phyloP scores from a whole-genome alignment of 92 coral and sea anemone genomes.

The Muricea muricata region DNA sequence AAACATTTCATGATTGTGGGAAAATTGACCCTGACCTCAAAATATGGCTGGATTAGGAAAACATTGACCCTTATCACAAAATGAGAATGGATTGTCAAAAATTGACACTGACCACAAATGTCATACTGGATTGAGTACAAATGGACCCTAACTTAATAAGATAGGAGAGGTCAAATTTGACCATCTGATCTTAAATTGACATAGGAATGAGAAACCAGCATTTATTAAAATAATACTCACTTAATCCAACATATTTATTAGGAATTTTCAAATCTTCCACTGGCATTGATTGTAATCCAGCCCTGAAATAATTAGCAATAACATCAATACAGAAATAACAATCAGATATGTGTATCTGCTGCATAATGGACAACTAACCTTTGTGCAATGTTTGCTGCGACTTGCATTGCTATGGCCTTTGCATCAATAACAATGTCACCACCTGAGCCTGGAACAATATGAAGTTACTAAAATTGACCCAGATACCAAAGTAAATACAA shows the following conservation, averaged over 20 bases:
- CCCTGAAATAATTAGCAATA: constrained; percentile 53
- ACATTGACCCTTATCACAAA: neutral
- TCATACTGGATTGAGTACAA: neutral
- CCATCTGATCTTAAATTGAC: neutral
- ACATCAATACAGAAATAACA: neutral
- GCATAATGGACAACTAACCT: constrained; percentile 61
- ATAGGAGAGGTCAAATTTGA: neutral
- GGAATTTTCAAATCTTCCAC: constrained; percentile 94
- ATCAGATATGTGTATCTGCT: neutral
- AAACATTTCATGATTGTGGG: neutral
- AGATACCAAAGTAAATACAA: too few relatives aligned
- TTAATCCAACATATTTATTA: constrained; percentile 95
- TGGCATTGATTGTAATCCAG: constrained; percentile 94
- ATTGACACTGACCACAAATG: neutral
- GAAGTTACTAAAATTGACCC: too few relatives aligned
- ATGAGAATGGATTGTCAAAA: neutral
- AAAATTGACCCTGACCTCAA: neutral
- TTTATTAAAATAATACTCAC: constrained; percentile 71
- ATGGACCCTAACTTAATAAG: neutral
- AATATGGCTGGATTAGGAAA: neutral
- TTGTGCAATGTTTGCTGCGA: constrained; percentile 97
- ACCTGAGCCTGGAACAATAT: constrained; percentile 29
- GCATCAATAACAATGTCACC: constrained; percentile 78
- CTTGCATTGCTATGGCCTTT: constrained; percentile 97
- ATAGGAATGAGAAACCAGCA: neutral